Evolutionary conservation across 2,797 vertebrate genomes (phyloP).

Genomic region (Acanthis flammea): DNA sequence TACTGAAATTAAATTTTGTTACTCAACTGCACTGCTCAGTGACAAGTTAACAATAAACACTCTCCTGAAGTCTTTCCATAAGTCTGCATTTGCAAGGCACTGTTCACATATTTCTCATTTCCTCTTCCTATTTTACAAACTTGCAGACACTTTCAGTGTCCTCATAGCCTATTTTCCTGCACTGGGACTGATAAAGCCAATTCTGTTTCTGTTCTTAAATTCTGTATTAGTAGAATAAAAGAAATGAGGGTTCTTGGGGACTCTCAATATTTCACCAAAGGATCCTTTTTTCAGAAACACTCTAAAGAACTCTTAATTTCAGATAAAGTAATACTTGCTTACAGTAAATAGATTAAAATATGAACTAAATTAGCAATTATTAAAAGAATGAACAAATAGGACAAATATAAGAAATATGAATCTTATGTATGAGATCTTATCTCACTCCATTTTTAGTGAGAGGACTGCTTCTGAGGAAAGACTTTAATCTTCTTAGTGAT

Average conservation of each 20-base stretch:
- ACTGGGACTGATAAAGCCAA: not conserved
- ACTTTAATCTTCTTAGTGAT: not conserved
- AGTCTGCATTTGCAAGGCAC: not conserved
- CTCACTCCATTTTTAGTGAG: not conserved
- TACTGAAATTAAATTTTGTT: not conserved
- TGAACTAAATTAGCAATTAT: not conserved
- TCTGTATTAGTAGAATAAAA: not conserved
- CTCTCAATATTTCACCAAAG: not conserved
- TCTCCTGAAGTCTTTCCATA: not conserved
- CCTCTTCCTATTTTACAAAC: not conserved
- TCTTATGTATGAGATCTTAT: not conserved
- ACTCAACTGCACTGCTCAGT: not conserved
- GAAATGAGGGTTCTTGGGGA: not conserved
- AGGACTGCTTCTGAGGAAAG: not conserved
- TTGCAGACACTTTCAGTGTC: not conserved
- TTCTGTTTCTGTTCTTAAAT: not conserved
- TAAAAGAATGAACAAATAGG: not conserved
- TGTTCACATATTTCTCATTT: not conserved
- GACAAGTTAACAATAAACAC: not conserved
- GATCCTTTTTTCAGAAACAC: not conserved
- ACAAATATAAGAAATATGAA: not conserved
- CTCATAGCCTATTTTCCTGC: not conserved
- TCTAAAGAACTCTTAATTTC: not conserved
- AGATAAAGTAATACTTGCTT: not conserved
- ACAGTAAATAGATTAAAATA: not conserved